Base-by-base conservation (phyloP, 2,113 vertebrate genomes). In the Tapirus terrestris region DNA sequence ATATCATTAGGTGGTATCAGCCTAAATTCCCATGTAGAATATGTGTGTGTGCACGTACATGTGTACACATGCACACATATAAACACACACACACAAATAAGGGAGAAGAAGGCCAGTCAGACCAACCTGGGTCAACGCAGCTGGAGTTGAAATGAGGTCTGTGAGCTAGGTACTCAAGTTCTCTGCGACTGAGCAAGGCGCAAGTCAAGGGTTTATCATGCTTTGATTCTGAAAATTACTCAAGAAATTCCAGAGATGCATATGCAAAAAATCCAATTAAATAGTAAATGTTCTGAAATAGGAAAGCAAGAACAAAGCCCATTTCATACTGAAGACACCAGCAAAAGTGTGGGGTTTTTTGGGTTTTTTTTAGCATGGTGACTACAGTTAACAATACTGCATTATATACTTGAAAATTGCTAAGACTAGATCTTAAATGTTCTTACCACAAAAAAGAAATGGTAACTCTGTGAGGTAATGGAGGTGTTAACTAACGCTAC, bases 141-240 rank as follows among this genome's bases (percentile, higher is more conserved):
- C 33, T 65, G 18, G 21, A 58, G 36, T 39, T 65, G 20, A 94
- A 87, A 88, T 43, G 60, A 77, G 6, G 25, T 61, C 73, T 63
- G 29, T 23, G 9, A 91, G 8, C 12, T 60, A 79, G 2, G 18
- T 60, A 83, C 61, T 80, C 33, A 39, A 48, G 68, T 61, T 92
- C 72, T 70, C 45, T 82, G 31, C 29, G 43, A 63, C 31, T 72
- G 27, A 70, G 58, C 14, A 95, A 88, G 67, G 58, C 68, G 48
- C 70, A 53, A 73, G 3, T 23, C 25, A 75, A 36, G n/a, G 16
- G 21, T 36, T 63, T 89, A 60, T 51, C 8, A 18, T 51, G 27
- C 45, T 76, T 94, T 58, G 13, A 77, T 91, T 93, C 80, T 91
- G 43, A 51, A 90, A 96, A 85, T 76, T 79, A 93, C 21, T 88